Base-by-base conservation (phyloP, 1,140 invertebrate species). In the Calliopsis andreniformis region DNA sequence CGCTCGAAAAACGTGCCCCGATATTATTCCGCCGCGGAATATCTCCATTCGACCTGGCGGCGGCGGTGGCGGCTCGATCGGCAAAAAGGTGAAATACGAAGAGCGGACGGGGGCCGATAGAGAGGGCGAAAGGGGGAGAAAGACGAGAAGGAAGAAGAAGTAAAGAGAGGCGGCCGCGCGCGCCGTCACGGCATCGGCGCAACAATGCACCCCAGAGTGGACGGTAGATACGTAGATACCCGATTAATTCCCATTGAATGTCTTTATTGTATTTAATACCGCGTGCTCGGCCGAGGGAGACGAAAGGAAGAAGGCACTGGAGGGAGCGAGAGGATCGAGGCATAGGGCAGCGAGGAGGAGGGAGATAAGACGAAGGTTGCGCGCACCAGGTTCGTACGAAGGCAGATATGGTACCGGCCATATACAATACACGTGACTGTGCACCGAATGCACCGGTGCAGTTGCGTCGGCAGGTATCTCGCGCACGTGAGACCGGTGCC, bases 171-270 rank as follows among this genome's bases (percentile, higher is more conserved):
- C 16, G 64, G 59, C 45, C 51, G 69, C 49, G 55, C 43, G 63
- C 76, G 78, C 66, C 72, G 78, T 77, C 43, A 82, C 71, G 77
- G 79, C 47, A 68, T 53, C 67, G 30, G 61, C 39, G 64, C 77
- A 80, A 83, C 78, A 84, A 84, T 84, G 78, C 78, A 47, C 51
- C 71, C n/a, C 76, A 28, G 69, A 79, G 62, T 80, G 66, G 62
- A 85, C 80, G 83, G 79, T 86, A 87, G 80, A 82, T 80, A 85
- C 84, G 69, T 85, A 87, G 84, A 87, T 89, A 88, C 89, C 90
- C 87, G 90, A 91, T 91, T 90, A 91, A 92, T 90, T 91, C 91
- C 80, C 86, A 88, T 87, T 86, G 88, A 88, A 92, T 89, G 88
- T 91, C 91, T 91, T 89, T 91, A 92, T 91, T 89, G 88, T 88